These are phyloP conservation scores for Nerophis lumbriciformis DNA, from an alignment of 2,113 vertebrate genomes.

Conservation along the genomic window DNA sequence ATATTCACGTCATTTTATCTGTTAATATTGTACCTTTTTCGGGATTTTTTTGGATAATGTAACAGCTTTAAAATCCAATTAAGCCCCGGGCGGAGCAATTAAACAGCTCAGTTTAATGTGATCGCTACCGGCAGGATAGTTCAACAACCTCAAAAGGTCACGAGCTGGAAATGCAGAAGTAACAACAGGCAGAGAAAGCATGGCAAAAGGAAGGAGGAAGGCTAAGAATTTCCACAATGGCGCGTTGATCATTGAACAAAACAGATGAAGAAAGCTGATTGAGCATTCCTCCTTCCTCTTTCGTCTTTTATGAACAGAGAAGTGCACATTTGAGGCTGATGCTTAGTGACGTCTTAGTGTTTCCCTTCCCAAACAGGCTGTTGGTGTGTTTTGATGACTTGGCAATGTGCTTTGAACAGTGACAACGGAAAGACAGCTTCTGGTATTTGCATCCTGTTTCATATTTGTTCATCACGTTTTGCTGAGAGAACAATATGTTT, in stretches of 20 bases:
- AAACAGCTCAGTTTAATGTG: slow-evolving; percentile 19
- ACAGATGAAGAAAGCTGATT: slow-evolving; percentile 54
- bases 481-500: neutral
- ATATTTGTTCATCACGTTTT: neutral
- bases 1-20: too few species aligned
- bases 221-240: slow-evolving; percentile 37
- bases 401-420: slow-evolving; percentile 18
- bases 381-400: slow-evolving; percentile 44
- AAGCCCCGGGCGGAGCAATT: slow-evolving; percentile 34
- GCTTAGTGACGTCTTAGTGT: slow-evolving; percentile 47
- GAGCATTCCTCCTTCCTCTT: slow-evolving; percentile 66
- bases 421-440: slow-evolving; percentile 22
- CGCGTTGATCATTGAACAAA: slow-evolving; percentile 50
- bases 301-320: slow-evolving; percentile 45
- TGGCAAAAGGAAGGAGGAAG: slow-evolving; percentile 8
- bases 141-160: slow-evolving; percentile 39
- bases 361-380: slow-evolving; percentile 30
- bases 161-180: slow-evolving; percentile 48
- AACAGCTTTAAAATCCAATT: neutral
- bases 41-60: too few species aligned
- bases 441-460: slow-evolving; percentile 8
- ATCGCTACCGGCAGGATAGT: slow-evolving; percentile 15
- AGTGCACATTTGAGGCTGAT: slow-evolving; percentile 46
- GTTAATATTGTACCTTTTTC: too few species aligned
- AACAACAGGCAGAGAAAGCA: slow-evolving; percentile 35